Evolutionary conservation across 2,113 vertebrate species (phyloP), one percentile per base, ranked within the genome.

Genomic region (Microcebus jonahi): DNA sequence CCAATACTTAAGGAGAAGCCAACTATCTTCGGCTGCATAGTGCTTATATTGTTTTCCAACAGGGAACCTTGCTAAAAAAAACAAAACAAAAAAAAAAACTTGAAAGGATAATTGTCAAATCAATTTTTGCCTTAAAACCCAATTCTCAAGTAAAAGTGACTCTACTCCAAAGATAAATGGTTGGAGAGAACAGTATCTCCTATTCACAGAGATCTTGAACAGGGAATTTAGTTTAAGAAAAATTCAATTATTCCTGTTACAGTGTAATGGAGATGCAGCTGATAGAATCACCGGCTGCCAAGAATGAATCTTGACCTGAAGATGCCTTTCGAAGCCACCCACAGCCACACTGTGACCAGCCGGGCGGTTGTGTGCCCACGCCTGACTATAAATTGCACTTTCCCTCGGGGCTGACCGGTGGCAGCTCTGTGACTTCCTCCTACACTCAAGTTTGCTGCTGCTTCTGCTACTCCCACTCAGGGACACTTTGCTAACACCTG

Each of bases 191-290:
- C 11, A 42, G 5, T 45, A 55, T 50, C 27, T 93, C 17, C 90
- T 68, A 25, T 57, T 65, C 12, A 68, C 2, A 65, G 53, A 92
- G 76, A 84, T 75, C 31, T 48, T 94, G 36, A 48, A 89, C 11
- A 63, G 31, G 42, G 88, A 88, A 10, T 25, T 61, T 21, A 82
- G 45, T 65, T 91, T 91, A 92, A 75, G 55, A 90, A 92, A 86
- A 83, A 89, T 39, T 91, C 55, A 53, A 48, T 90, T 90, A 91
- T 48, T 83, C 27, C 48, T 87, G 11, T 81, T 55, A 70, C 55
- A 92, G 15, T 92, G 67, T 29, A 81, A 67, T 12, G 73, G 42
- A 77, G 34, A 87, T 31, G 53, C 5, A 50, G 2, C 42, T 89
- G 15, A 75, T 21, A 65, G 55, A 73, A 55, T 71, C 48, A 29